Conservation (phyloP, 2,888 invertebrate species). For the Chrysomela aeneicollis region DNA sequence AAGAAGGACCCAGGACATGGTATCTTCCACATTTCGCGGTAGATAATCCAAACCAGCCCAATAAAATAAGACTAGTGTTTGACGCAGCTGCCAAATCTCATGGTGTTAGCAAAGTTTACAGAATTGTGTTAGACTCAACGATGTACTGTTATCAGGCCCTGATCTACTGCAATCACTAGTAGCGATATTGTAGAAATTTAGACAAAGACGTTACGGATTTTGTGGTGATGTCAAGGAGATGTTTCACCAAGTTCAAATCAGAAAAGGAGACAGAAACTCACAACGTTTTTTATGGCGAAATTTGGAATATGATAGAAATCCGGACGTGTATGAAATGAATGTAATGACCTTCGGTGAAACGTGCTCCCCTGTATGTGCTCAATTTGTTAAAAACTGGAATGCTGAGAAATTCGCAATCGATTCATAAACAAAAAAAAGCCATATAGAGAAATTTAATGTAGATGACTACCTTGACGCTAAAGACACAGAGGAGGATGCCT, state of each 20-base stretch:
- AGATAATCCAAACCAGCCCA: not conserved
- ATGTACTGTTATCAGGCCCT: not conserved
- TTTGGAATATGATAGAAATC: not conserved
- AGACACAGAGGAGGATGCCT: conserved; percentile 4
- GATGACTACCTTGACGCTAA: conserved; percentile 11
- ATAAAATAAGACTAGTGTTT: not conserved
- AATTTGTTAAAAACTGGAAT: conserved; percentile 14
- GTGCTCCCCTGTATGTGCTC: conserved; percentile 1
- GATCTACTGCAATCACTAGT: conserved; percentile 11
- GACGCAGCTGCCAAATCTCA: too few species aligned
- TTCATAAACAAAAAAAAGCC: not conserved
- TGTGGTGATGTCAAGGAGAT: not conserved
- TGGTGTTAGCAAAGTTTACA: too few species aligned
- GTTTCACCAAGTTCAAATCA: conserved; percentile 14
- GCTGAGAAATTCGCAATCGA: not conserved
- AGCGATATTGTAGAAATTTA: conserved; percentile 1
- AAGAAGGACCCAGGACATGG: not conserved
- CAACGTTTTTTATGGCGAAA: not conserved
- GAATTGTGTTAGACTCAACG: not conserved
- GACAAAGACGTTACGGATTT: not conserved
- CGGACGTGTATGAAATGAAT: conserved; percentile 7
- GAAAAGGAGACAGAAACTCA: not conserved
- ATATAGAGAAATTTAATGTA: conserved; percentile 1
- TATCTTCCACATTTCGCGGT: conserved; percentile 14
- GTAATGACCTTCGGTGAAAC: conserved; percentile 6